Percentiles rank a stretch among this genome's conserved stretches.
Evolutionary conservation across 2,797 vertebrate genomes (phyloP).

Genomic region (Danio albolineatus): DNA sequence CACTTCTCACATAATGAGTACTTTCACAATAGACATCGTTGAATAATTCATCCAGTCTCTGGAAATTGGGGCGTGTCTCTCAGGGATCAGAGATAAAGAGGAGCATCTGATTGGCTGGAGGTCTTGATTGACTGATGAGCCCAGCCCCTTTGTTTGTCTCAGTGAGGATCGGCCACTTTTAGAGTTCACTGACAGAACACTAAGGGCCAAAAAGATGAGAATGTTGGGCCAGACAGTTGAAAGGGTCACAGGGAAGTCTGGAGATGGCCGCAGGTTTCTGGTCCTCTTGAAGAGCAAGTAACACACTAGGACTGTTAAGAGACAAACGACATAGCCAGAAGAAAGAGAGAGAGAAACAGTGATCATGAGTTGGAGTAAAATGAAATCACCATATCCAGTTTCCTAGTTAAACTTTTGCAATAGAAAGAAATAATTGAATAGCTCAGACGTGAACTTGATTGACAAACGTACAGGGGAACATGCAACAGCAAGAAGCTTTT

Average conservation of each 20-base stretch:
- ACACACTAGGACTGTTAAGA: conserved; percentile 85
- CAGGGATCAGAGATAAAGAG: conserved; percentile 21
- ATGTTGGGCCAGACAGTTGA: conserved; percentile 85
- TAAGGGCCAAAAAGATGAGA: conserved; percentile 82
- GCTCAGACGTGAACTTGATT: conserved; percentile 19
- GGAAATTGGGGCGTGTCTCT: conserved; percentile 41
- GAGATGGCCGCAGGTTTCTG: conserved; percentile 80
- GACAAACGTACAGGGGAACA: conserved; percentile 31
- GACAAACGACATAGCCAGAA: neutral
- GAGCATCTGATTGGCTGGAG: conserved; percentile 37
- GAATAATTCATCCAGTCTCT: conserved; percentile 49
- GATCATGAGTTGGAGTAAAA: neutral
- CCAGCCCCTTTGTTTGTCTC: neutral
- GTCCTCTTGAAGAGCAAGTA: conserved; percentile 79
- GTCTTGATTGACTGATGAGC: conserved; percentile 29
- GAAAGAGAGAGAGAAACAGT: conserved; percentile 58
- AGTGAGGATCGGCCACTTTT: conserved; percentile 25
- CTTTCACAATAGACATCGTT: conserved; percentile 41
- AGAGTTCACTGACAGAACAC: conserved; percentile 54
- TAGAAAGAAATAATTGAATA: neutral
- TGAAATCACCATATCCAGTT: neutral
- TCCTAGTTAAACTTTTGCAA: neutral
- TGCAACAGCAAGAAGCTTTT: conserved; percentile 16
- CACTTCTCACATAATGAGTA: conserved; percentile 50
- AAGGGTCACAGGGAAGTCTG: conserved; percentile 84